These are phyloP conservation scores for Glossophaga mutica DNA, from an alignment of 2,797 vertebrate genomes.

Conservation along the genomic window DNA sequence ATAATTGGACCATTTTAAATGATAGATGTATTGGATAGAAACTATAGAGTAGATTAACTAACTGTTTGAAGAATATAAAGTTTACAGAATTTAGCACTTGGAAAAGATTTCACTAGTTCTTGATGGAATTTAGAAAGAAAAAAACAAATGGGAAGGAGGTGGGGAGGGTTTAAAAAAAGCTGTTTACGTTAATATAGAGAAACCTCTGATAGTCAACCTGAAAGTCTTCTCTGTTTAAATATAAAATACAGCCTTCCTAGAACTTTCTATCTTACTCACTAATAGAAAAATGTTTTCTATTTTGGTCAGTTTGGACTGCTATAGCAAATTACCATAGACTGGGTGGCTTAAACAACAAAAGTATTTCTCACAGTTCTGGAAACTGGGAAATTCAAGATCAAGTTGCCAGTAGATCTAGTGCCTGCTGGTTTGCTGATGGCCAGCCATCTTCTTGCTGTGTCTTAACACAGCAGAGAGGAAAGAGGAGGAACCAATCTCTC, in stretches of 20 bases:
- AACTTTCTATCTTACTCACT: not conserved
- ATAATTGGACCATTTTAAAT: not conserved
- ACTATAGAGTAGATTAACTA: not conserved
- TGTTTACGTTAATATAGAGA: not conserved
- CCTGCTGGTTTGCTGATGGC: not conserved
- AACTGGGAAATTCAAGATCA: not conserved
- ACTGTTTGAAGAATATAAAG: not conserved
- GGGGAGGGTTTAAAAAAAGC: too few species aligned
- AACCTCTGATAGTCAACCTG: not conserved
- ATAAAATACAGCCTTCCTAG: not conserved
- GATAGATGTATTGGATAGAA: not conserved
- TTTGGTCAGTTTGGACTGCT: not conserved
- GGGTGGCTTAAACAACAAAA: not conserved
- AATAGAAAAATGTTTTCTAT: not conserved
- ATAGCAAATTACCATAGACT: not conserved
- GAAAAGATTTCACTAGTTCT: not conserved
- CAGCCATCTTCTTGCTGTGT: not conserved
- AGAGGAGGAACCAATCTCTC: not conserved
- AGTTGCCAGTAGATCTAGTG: not conserved
- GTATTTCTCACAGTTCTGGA: not conserved
- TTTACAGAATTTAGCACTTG: not conserved
- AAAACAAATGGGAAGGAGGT: too few species aligned
- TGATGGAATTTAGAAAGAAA: not conserved
- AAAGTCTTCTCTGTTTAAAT: not conserved
- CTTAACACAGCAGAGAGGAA: not conserved